phyloP scores from a whole-genome alignment of 2,888 invertebrate genomes.

The Agriopis leucophaearia region DNA sequence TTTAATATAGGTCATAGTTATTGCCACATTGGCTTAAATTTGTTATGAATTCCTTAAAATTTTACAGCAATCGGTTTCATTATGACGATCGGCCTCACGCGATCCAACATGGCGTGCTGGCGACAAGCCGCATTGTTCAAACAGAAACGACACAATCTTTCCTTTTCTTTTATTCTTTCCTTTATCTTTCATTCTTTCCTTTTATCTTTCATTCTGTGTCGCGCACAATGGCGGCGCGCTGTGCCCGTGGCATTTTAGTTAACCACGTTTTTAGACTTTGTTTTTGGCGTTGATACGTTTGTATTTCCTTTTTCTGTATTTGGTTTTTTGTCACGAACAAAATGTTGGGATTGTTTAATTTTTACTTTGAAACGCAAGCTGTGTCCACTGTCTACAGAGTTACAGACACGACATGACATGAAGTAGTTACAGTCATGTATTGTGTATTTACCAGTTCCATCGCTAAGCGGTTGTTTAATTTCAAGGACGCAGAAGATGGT shows the following conservation, averaged over 20 bases:
- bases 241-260: slow-evolving; percentile 78
- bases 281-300: slow-evolving; percentile 64
- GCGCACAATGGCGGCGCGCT: slow-evolving; percentile 78
- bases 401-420: neutral
- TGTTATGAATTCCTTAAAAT: slow-evolving; percentile 1
- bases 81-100: slow-evolving; percentile 51
- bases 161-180: slow-evolving; percentile 56
- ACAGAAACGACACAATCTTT: slow-evolving; percentile 83
- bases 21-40: too few relatives aligned
- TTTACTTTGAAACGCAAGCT: slow-evolving; percentile 31
- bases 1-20: too few relatives aligned
- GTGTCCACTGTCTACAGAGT: slow-evolving; percentile 18
- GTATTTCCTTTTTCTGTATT: slow-evolving; percentile 52
- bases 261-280: slow-evolving; percentile 75
- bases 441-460: neutral
- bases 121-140: slow-evolving; percentile 83
- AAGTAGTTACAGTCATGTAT: neutral
- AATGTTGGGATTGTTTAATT: slow-evolving; percentile 40
- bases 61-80: slow-evolving; percentile 6
- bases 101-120: slow-evolving; percentile 78
- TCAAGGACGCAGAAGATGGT: slow-evolving; percentile 21
- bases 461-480: slow-evolving; percentile 13
- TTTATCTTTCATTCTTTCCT: slow-evolving; percentile 63
- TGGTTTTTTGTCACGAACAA: slow-evolving; percentile 40
- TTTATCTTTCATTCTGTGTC: slow-evolving; percentile 71